Evolutionary conservation across 37 sponge, comb jelly and placozoan genomes (phyloP).

Genomic region (Halichondria panicea): DNA sequence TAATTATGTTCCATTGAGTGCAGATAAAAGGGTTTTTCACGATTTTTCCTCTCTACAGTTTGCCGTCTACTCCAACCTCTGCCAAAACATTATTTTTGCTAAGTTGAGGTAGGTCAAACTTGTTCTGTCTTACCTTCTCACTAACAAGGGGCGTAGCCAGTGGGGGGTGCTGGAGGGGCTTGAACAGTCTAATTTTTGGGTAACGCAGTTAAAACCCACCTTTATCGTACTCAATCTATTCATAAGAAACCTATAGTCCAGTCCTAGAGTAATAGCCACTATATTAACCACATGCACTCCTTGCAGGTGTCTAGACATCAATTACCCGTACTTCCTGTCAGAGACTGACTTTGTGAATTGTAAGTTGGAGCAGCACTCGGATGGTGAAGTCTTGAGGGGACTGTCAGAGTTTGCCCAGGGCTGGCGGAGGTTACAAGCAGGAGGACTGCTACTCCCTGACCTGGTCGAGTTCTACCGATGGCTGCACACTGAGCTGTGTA

Average conservation of each 20-base stretch:
- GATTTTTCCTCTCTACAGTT: conserved; percentile 30
- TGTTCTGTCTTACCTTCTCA: background rate
- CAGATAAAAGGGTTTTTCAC: background rate
- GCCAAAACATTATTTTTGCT: conserved; percentile 40
- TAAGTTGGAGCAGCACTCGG: conserved; percentile 29
- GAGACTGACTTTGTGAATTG: conserved; percentile 68
- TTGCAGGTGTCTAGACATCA: conserved; percentile 40
- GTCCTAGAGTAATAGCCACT: too few relatives aligned
- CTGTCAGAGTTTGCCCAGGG: conserved; percentile 51
- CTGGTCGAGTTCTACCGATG: conserved; percentile 86
- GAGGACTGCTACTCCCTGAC: conserved; percentile 70
- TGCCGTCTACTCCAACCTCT: conserved; percentile 21
- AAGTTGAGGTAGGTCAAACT: conserved; percentile 34
- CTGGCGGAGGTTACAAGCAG: conserved; percentile 42
- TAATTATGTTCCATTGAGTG: background rate
- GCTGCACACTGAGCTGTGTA: conserved; percentile 63
- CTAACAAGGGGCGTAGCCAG: background rate
- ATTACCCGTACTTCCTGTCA: conserved; percentile 65
- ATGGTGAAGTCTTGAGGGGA: conserved; percentile 26
- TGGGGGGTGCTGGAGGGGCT: too few relatives aligned
- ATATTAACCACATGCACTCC: too few relatives aligned
- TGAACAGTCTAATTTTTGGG: background rate
- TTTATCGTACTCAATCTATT: background rate
- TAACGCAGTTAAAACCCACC: background rate
- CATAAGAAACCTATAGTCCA: too few relatives aligned